A percentile compares a stretch with the other conserved stretches of the same genome.
These are phyloP conservation scores for Hydrotaea diabolus DNA, from an alignment of 2,888 invertebrate genomes.

Conservation along the genomic window DNA sequence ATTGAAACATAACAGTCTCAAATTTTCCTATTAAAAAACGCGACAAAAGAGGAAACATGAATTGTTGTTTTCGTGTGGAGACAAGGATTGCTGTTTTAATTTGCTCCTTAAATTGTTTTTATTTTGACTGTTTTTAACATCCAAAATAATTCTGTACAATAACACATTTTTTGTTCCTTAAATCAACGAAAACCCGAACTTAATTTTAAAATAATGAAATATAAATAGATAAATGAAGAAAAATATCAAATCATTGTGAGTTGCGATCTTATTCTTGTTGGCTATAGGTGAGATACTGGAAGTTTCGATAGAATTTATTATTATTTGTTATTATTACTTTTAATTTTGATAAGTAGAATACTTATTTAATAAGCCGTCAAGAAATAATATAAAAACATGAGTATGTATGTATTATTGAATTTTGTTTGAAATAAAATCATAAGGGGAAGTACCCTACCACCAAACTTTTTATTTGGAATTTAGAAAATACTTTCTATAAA, in stretches of 20 bases:
- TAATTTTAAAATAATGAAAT: not conserved
- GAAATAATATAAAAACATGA: slow-evolving; percentile 66
- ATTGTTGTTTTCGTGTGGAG: too few relatives aligned
- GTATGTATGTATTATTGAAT: slow-evolving; percentile 71
- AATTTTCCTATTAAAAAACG: not conserved
- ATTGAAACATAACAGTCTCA: not conserved
- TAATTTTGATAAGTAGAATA: slow-evolving; percentile 53
- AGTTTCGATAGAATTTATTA: not conserved
- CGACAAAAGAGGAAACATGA: not conserved
- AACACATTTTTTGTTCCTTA: too few relatives aligned
- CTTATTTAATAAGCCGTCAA: slow-evolving; percentile 49
- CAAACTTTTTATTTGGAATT: not conserved
- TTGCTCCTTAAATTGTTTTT: not conserved
- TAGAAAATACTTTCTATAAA: too few relatives aligned
- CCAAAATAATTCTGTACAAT: too few relatives aligned
- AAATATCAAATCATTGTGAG: not conserved
- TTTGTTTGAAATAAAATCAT: slow-evolving; percentile 68
- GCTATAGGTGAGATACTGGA: not conserved
- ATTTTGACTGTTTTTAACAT: too few relatives aligned
- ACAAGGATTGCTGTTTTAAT: not conserved
- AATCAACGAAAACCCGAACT: too few relatives aligned
- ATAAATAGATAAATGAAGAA: not conserved
- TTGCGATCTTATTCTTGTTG: not conserved
- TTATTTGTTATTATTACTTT: slow-evolving; percentile 45
- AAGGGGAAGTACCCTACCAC: slow-evolving; percentile 29